Conservation (phyloP, 2,888 invertebrate species). For the Phortica okadai region DNA sequence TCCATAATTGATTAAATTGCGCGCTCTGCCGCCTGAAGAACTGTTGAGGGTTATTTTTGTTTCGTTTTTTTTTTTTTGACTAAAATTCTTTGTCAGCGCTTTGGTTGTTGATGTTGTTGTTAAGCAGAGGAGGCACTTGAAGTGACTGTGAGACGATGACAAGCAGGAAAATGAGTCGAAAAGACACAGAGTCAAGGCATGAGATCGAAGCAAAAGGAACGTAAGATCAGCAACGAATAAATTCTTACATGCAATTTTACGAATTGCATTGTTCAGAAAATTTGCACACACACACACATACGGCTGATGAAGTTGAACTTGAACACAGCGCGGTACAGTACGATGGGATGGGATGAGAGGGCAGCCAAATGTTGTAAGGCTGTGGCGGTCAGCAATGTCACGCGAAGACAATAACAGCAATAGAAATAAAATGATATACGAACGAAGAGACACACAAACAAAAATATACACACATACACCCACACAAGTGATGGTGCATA, state of each 20-base stretch:
- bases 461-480: not conserved
- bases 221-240: conserved; percentile 49
- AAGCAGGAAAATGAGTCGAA: conserved; percentile 58
- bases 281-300: not conserved
- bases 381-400: too few species aligned
- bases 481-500: not conserved
- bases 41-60: conserved; percentile 27
- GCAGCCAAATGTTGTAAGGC: too few species aligned
- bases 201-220: not conserved
- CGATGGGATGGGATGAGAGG: too few species aligned
- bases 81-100: too few species aligned
- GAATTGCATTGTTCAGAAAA: conserved; percentile 17
- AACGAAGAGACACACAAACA: too few species aligned
- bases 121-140: too few species aligned
- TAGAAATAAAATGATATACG: too few species aligned
- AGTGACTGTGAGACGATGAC: conserved; percentile 38
- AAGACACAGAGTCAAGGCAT: conserved; percentile 31
- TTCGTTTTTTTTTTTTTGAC: too few species aligned
- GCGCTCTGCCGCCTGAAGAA: conserved; percentile 18
- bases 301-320: not conserved
- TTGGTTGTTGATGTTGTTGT: too few species aligned
- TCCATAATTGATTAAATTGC: conserved; percentile 65
- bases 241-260: conserved; percentile 63
- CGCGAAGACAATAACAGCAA: too few species aligned
- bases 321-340: too few species aligned